Evolutionary conservation across 1,140 invertebrate species (phyloP).

Genomic region (Drosophila melanogaster): DNA sequence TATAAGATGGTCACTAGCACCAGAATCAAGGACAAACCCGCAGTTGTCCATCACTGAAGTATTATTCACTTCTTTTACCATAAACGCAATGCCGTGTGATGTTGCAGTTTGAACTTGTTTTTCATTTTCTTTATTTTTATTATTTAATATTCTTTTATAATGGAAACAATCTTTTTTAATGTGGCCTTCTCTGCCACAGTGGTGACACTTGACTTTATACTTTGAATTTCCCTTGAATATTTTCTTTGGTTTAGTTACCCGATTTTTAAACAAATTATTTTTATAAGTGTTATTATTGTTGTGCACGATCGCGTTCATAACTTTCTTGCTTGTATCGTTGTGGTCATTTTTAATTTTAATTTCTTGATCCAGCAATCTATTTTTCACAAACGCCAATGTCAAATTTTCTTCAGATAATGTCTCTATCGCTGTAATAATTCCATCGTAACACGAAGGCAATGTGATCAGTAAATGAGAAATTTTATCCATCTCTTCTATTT

Average conservation of each 20-base stretch:
- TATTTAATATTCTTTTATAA: constrained; percentile 14
- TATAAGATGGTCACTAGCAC: constrained; percentile 37
- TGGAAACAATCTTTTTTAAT: constrained; percentile 16
- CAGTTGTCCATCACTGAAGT: neutral
- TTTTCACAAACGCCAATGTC: too few relatives aligned
- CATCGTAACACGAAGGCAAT: too few relatives aligned
- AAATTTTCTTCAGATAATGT: too few relatives aligned
- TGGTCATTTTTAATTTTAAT: constrained; percentile 1
- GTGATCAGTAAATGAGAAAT: too few relatives aligned
- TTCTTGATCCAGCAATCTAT: too few relatives aligned
- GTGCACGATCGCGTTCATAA: neutral
- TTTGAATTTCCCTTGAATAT: constrained; percentile 13
- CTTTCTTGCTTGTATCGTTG: constrained; percentile 18
- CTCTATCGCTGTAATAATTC: too few relatives aligned
- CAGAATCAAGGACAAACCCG: constrained; percentile 34
- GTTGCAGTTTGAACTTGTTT: constrained; percentile 17
- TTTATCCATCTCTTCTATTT: constrained; percentile 6
- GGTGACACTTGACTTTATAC: constrained; percentile 9
- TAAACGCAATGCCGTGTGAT: constrained; percentile 19
- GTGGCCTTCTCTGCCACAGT: constrained; percentile 7
- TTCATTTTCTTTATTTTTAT: neutral
- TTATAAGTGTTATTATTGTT: neutral
- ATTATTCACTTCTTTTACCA: constrained; percentile 12
- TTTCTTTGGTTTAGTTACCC: constrained; percentile 7
- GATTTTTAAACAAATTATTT: constrained; percentile 1